Percentiles rank a stretch among this genome's conserved stretches.
These are phyloP conservation scores for Caenorhabditis sp. DNA, from an alignment of 2,888 invertebrate genomes.

Conservation along the genomic window DNA sequence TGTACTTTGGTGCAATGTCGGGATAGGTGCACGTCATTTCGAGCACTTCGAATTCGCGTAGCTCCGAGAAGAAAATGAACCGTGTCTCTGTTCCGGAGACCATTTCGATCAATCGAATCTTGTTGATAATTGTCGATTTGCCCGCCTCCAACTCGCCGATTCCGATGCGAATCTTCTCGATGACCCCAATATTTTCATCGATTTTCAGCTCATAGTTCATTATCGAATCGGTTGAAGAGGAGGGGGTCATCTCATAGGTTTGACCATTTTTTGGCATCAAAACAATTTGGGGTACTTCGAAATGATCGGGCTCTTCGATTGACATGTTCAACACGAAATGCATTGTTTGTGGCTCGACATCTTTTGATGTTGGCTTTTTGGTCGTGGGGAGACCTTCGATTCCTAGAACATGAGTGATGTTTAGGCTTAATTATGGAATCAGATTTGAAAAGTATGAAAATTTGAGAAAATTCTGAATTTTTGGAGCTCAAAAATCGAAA, in stretches of 20 bases:
- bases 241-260: conserved; percentile 8
- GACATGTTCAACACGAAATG: conserved; percentile 3
- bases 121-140: not conserved
- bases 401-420: conserved; percentile 8
- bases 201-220: not conserved
- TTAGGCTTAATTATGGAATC: not conserved
- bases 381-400: conserved; percentile 58
- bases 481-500: not conserved
- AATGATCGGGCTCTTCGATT: not conserved
- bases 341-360: not conserved
- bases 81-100: conserved; percentile 59
- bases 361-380: not conserved
- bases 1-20: conserved; percentile 60
- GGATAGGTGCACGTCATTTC: conserved; percentile 72
- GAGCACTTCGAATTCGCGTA: conserved; percentile 53
- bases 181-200: not conserved
- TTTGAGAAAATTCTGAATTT: conserved; percentile 4
- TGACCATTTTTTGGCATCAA: not conserved
- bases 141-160: conserved; percentile 10
- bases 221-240: not conserved
- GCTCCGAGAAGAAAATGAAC: conserved; percentile 45
- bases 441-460: conserved; percentile 1
- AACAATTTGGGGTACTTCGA: not conserved
- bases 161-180: conserved; percentile 24
- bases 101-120: conserved; percentile 56